These are phyloP conservation scores for Thecocarcelia acutangulata DNA, from an alignment of 2,888 invertebrate genomes.

Conservation along the genomic window DNA sequence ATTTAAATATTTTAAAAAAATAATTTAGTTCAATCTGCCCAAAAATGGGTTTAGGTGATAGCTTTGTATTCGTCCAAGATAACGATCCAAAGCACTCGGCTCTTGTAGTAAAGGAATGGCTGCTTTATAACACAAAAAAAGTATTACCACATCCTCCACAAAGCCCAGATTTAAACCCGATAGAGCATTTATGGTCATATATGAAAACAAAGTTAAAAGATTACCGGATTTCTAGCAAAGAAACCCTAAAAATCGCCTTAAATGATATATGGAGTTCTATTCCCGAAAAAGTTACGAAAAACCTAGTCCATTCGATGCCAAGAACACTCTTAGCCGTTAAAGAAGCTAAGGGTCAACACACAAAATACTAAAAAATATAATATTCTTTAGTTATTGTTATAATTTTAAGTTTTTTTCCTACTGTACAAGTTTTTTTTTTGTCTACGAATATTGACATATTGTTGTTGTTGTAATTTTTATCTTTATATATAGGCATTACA, in stretches of 20 bases:
- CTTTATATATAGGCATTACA: slow-evolving; percentile 11
- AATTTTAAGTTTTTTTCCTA: slow-evolving; percentile 17
- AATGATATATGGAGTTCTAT: slow-evolving; percentile 33
- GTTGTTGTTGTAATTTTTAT: slow-evolving; percentile 9
- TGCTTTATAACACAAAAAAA: slow-evolving; percentile 36
- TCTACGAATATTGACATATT: slow-evolving; percentile 11
- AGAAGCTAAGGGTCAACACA: slow-evolving; percentile 32
- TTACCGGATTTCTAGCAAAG: slow-evolving; percentile 15
- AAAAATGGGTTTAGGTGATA: slow-evolving; percentile 21
- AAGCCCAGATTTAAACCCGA: slow-evolving; percentile 23
- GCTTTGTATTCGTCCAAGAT: slow-evolving; percentile 27
- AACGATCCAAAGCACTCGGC: slow-evolving; percentile 31
- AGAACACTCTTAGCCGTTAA: no score
- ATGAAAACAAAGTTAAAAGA: slow-evolving; percentile 29
- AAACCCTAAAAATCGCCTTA: slow-evolving; percentile 16
- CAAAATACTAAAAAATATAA: slow-evolving; percentile 15
- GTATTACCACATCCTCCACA: slow-evolving; percentile 21
- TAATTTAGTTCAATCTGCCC: slow-evolving; percentile 33
- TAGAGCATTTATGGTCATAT: slow-evolving; percentile 18
- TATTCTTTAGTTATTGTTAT: slow-evolving; percentile 16
- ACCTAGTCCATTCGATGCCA: no score
- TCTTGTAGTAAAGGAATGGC: slow-evolving; percentile 19
- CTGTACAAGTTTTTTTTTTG: slow-evolving; percentile 28
- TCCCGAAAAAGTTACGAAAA: slow-evolving; percentile 29
- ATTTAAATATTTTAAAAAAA: slow-evolving; percentile 42